Evolutionary conservation across 2,797 vertebrate species (phyloP).

Genomic region (Salarias fasciatus): DNA sequence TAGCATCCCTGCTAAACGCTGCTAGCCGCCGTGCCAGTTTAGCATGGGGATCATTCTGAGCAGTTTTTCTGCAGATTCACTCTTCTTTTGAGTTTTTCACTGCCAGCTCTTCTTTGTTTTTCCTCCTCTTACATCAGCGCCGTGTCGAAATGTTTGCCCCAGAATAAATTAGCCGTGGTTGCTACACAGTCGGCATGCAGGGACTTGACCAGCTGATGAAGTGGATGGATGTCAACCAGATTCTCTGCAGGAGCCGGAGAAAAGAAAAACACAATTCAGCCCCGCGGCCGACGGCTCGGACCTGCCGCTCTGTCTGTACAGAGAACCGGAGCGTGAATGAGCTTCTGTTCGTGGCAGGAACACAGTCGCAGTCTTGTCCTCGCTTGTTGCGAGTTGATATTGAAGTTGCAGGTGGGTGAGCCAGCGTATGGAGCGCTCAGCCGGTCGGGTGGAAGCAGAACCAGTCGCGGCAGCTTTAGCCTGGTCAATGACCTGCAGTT

Average conservation of each 20-base stretch:
- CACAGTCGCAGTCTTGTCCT: conserved; percentile 15
- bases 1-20: too few species aligned
- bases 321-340: conserved; percentile 9
- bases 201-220: conserved; percentile 31
- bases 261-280: conserved; percentile 33
- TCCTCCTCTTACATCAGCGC: background rate
- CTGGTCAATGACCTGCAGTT: conserved; percentile 66
- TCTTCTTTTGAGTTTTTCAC: too few species aligned
- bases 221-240: conserved; percentile 55
- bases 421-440: conserved; percentile 11
- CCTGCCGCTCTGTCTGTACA: conserved; percentile 17
- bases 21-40: too few species aligned
- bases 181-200: conserved; percentile 34
- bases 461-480: conserved; percentile 38
- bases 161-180: conserved; percentile 32
- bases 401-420: conserved; percentile 4
- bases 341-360: background rate
- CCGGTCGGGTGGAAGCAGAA: conserved; percentile 18
- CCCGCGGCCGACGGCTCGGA: conserved; percentile 8
- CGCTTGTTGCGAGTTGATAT: conserved; percentile 1
- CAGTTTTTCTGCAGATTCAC: too few species aligned
- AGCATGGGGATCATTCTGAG: too few species aligned
- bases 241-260: conserved; percentile 51
- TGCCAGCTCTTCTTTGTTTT: too few species aligned
- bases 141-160: conserved; percentile 7